phyloP scores from a whole-genome alignment of 2,113 vertebrate species.

The Guaruba guarouba region DNA sequence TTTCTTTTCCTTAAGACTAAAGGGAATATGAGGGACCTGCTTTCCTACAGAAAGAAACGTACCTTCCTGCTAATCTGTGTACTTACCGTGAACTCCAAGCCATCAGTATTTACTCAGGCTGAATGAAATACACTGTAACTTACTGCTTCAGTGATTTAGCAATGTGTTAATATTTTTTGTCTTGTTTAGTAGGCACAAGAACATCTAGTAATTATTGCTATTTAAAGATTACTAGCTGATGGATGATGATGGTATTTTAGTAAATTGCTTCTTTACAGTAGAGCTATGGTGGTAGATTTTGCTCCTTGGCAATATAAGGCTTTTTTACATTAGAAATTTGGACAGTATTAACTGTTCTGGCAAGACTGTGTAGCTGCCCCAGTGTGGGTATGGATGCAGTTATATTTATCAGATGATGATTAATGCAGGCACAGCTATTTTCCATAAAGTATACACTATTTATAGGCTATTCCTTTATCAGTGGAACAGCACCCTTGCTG shows the following conservation, averaged over 20 bases:
- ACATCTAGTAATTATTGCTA: constrained; percentile 13
- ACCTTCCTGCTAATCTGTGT: not conserved
- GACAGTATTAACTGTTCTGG: not conserved
- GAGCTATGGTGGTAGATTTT: not conserved
- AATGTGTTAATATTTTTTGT: not conserved
- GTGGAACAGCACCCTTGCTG: not conserved
- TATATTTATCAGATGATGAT: not conserved
- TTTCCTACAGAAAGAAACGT: not conserved
- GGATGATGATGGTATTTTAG: constrained; percentile 12
- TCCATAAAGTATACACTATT: not conserved
- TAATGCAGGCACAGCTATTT: not conserved
- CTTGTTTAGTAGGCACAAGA: not conserved
- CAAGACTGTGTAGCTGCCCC: not conserved
- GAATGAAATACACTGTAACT: not conserved
- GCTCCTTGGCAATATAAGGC: not conserved
- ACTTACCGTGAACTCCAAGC: not conserved
- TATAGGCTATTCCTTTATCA: not conserved
- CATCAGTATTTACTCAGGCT: not conserved
- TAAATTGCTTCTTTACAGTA: not conserved
- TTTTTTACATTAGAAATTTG: not conserved
- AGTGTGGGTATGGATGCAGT: not conserved
- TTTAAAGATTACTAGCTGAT: constrained; percentile 30
- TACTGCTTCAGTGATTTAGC: not conserved
- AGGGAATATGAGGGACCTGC: not conserved
- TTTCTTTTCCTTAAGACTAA: not conserved